These are phyloP conservation scores for Tuberolachnus salignus DNA, from an alignment of 2,888 invertebrate species.

Conservation along the genomic window DNA sequence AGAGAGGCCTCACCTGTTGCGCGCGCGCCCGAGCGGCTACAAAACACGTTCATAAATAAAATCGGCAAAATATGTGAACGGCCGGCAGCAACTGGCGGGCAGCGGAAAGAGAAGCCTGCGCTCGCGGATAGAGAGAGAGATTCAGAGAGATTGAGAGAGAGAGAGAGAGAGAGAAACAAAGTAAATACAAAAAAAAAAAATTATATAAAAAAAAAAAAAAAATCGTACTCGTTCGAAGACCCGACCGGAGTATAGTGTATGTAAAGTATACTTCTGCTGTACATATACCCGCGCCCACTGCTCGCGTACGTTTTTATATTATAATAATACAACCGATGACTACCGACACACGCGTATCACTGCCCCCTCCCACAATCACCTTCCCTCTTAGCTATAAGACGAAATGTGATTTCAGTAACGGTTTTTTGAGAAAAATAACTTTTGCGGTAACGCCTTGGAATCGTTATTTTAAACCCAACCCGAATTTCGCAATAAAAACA, in stretches of 20 bases:
- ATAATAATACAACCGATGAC: too few relatives aligned
- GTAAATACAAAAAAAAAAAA: too few relatives aligned
- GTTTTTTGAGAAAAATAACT: too few relatives aligned
- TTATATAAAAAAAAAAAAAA: not conserved
- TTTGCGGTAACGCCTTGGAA: too few relatives aligned
- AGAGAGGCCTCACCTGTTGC: slow-evolving; percentile 51
- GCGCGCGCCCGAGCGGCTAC: not conserved
- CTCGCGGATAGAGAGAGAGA: not conserved
- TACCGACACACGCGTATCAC: not conserved
- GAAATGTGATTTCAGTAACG: too few relatives aligned
- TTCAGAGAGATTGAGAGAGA: too few relatives aligned
- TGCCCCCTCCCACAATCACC: too few relatives aligned
- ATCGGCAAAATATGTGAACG: slow-evolving; percentile 40
- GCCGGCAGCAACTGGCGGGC: not conserved
- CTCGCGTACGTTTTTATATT: too few relatives aligned
- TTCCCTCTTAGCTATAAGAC: too few relatives aligned
- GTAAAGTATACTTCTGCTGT: too few relatives aligned
- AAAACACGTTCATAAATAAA: slow-evolving; percentile 54
- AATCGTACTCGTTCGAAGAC: slow-evolving; percentile 32
- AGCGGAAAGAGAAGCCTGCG: slow-evolving; percentile 20
- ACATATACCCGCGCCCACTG: not conserved
- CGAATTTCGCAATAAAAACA: too few relatives aligned
- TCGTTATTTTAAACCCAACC: too few relatives aligned
- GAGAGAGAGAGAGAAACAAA: not conserved
- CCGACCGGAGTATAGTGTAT: slow-evolving; percentile 21